Conservation (phyloP, 2,113 vertebrate species). For the Gallinago jamesoni region DNA sequence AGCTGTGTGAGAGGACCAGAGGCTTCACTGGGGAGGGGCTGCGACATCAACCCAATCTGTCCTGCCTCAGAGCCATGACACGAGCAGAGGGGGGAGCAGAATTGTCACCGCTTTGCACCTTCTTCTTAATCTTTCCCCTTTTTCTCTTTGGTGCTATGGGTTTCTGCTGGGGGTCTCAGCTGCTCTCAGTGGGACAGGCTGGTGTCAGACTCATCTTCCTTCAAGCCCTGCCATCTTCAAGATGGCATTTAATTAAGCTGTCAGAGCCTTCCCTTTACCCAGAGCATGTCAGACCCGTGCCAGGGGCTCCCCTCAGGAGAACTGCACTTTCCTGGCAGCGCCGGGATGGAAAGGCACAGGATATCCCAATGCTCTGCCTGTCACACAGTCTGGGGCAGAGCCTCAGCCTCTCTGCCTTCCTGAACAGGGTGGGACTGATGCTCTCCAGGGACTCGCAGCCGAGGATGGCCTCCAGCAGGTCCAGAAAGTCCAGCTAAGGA, state of each 20-base stretch:
- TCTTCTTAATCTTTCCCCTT: not conserved
- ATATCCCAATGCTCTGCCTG: not conserved
- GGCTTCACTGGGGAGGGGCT: rapidly evolving
- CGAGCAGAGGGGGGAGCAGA: not conserved
- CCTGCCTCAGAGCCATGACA: not conserved
- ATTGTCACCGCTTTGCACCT: not conserved
- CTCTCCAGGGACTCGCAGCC: not conserved
- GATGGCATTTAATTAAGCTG: not conserved
- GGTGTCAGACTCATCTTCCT: not conserved
- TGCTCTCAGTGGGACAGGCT: not conserved
- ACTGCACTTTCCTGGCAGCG: not conserved
- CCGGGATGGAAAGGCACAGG: not conserved
- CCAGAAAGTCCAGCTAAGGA: not conserved
- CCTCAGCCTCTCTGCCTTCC: not conserved
- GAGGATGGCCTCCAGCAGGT: not conserved
- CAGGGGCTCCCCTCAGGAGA: not conserved
- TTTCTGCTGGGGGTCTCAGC: not conserved
- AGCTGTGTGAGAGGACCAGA: rapidly evolving
- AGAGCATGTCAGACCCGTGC: not conserved
- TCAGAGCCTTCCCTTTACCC: not conserved
- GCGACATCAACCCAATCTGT: rapidly evolving
- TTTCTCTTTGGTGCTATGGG: not conserved
- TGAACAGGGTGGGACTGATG: not conserved
- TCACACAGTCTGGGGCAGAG: not conserved
- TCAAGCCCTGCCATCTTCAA: not conserved